Base-by-base conservation (phyloP, 2,797 vertebrate species). In the Phylloscopus collybita region DNA sequence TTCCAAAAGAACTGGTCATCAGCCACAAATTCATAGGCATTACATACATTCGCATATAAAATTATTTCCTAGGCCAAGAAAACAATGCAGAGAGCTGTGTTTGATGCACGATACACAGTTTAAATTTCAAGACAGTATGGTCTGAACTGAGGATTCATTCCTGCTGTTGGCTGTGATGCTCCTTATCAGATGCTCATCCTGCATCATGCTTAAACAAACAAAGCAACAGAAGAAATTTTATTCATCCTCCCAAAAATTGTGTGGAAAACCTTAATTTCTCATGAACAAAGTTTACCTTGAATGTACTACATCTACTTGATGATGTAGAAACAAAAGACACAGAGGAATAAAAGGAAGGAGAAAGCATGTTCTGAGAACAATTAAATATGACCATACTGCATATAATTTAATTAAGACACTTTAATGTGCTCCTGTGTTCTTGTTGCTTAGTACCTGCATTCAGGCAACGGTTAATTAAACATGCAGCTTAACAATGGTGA, bases 401-500 rank as follows among this genome's bases (percentile, higher is more conserved):
- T 36, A 85, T 92, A 92, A 93, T 78, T 81, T 88, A 90, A 95
- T 78, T 59, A 80, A 95, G 80, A 87, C 70, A 47, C 38, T 83
- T 87, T 79, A 95, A 95, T 81, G 79, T 44, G 23, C 47, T 73
- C 65, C 75, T 69, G 51, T 26, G 42, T 65, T 95, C 71, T 79
- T 60, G 88, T 90, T 84, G 91, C 93, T 70, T 93, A 92, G 83
- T 91, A 96, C 94, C 94, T 91, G 69, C 62, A 83, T 67, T 86
- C 23, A 96, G 51, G 40, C 92, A 80, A 56, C 1, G 25, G 70
- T 93, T 76, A 69, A 75, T 92, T 91, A 92, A 90, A 94, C 60
- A 92, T 74, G 44, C 67, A 95, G 83, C 34, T 88, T 80, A 79
- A 80, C 86, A 82, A 50, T 81, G 56, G 83, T 64, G 69, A 90